Evolutionary conservation across 2,888 invertebrate genomes (phyloP), one percentile per base, ranked within the genome.

Genomic region (Dromius quadrimaculatus): DNA sequence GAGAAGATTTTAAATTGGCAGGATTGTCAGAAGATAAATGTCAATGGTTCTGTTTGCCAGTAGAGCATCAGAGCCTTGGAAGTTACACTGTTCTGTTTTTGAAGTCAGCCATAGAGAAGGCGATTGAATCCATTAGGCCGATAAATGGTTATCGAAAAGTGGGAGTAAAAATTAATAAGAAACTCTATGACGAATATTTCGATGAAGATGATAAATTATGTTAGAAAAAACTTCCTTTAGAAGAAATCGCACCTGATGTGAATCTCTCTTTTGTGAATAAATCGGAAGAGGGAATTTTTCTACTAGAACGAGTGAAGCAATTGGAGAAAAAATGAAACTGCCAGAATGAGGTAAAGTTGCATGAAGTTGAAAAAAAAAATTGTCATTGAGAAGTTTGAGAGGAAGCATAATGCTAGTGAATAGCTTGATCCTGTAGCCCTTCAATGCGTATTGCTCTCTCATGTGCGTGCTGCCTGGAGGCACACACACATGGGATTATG

Each of bases 171-270:
- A 19, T 45, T 1, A 11, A 45, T 9, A 11, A 4, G n/a, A 19
- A 45, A 3, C 4, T 45, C 15, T 17, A 43, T 4, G n/a, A 28
- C 6, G n/a, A 34, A 13, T 63, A 63, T 43, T 63, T 63, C 43
- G 43, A 61, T 36, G 61, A 61, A 38, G 61, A 61, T 17, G 61
- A 36, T 34, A 61, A 61, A 17, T 4, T 59, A 9, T 15, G 61
- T 20, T 38, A 62, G 17, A 38, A 62, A 32, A 22, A 41, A 6
- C n/a, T 9, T 62, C 38, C n/a, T 20, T n/a, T 62, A 13, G 19
- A 38, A 41, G 41, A 38, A 19, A n/a, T n/a, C n/a, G n/a, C n/a
- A n/a, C n/a, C n/a, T n/a, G n/a, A n/a, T n/a, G n/a, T n/a, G n/a
- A n/a, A n/a, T n/a, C n/a, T n/a, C n/a, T n/a, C n/a, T n/a, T n/a